Evolutionary conservation across 2,113 vertebrate species (phyloP).

Genomic region (Rattus rattus): DNA sequence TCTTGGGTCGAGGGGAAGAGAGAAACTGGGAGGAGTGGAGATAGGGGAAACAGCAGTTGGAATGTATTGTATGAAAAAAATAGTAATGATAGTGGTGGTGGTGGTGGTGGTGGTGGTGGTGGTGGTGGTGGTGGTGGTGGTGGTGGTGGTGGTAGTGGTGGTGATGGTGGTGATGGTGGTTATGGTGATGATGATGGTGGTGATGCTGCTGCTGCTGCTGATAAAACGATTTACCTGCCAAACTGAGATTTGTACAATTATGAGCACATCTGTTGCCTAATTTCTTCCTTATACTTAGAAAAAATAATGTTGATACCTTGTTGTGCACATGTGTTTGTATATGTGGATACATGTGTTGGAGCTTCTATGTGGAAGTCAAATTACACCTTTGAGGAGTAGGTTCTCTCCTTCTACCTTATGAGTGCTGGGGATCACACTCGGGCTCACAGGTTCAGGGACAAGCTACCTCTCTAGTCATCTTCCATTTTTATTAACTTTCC

Average conservation of each 20-base stretch:
- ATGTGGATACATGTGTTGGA: rapidly evolving
- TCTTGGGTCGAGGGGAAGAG: neutral
- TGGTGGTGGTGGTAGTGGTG: no score
- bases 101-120: no score
- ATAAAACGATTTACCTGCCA: neutral
- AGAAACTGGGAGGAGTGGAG: neutral
- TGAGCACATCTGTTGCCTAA: neutral
- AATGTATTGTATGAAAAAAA: neutral
- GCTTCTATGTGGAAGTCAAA: neutral
- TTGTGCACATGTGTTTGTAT: neutral
- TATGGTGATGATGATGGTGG: no score
- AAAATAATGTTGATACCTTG: neutral
- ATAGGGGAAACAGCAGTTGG: neutral
- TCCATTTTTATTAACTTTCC: neutral
- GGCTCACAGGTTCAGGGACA: neutral
- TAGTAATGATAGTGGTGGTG: neutral
- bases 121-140: no score
- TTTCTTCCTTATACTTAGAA: neutral
- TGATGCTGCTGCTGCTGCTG: no score
- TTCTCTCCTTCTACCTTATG: neutral
- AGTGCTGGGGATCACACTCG: no score
- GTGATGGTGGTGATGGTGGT: no score
- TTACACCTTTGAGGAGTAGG: neutral
- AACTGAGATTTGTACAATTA: neutral
- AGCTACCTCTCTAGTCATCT: neutral